Base-by-base conservation (phyloP, 64 coral and sea anemone genomes). In the Hydrozoanthus tunicans region DNA sequence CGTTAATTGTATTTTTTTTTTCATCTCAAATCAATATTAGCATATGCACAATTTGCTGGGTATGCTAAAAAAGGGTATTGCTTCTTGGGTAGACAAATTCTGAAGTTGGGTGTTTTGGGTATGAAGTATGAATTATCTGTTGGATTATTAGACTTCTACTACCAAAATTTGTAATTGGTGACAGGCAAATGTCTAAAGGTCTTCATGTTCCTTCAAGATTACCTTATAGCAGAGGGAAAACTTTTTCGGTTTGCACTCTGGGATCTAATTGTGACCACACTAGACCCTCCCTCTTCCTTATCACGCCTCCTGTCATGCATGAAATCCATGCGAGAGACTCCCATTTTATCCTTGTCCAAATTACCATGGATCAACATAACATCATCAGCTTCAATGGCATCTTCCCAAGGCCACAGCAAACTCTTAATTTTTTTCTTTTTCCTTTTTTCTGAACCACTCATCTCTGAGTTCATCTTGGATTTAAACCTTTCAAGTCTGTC, bases 321-420 rank as follows among this genome's bases (percentile, higher is more conserved):
- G 12, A 88, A 43, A 12, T 88, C 84, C 65, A 86, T 58, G 53
- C 83, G 83, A 13, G 83, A 86, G 17, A 86, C 83, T 0, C 83
- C 83, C 2, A 88, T 88, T 58, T 51, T 90, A 32, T 81, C 76
- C 27, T 81, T 90, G 6, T 80, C 6, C 13, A 90, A 56, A 67
- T 90, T 79, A 0, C 75, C 78, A 4, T 90, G 56, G 58, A 78
- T 70, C 64, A 53, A 79, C 20, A 54, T 70, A 58, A 94, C 89
- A 51, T 94, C 95, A 14, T 97, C 83, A 4, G 62, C 85, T 66
- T 97, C 95, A 12, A 92, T n/a, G 14, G 95, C 92, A 10, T 89
- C 81, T 59, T 94, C 90, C 92, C 92, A 97, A 15, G 95, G 95
- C 95, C 95, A 97, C 7, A 97, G n/a, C 52, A 89, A 81, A 69